A percentile compares a stretch with the other conserved stretches of the same genome.
Conservation (phyloP, 2,797 vertebrate species). For the Tragopan temminckii region DNA sequence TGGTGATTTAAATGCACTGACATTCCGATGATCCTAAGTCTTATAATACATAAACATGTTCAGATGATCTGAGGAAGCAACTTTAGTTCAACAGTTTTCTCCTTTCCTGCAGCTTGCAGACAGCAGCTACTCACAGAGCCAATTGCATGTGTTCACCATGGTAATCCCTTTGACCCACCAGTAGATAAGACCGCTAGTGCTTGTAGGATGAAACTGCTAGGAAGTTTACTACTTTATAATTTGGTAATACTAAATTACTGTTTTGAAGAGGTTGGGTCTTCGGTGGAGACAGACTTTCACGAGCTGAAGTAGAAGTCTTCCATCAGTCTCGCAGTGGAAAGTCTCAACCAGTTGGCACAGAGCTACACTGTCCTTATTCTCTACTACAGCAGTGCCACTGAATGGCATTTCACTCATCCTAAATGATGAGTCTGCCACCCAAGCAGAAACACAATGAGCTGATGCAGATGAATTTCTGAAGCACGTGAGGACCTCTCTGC, state of each 20-base stretch:
- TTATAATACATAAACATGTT: background rate
- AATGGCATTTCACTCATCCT: slow-evolving; percentile 52
- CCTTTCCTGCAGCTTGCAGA: background rate
- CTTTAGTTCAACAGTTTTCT: background rate
- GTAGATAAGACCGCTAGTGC: background rate
- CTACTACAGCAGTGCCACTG: slow-evolving; percentile 18
- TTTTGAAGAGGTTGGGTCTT: background rate
- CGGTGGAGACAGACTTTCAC: background rate
- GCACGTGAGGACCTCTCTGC: slow-evolving; percentile 56
- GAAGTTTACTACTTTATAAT: background rate
- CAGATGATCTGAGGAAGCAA: background rate
- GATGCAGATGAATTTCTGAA: slow-evolving; percentile 65
- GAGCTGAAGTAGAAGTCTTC: background rate
- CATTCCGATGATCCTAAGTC: too few relatives aligned
- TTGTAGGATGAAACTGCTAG: background rate
- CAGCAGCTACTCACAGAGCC: background rate
- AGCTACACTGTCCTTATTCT: background rate
- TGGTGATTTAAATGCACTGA: background rate
- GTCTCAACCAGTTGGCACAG: background rate
- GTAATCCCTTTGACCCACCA: background rate
- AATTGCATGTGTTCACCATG: accelerated
- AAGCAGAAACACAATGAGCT: slow-evolving; percentile 72
- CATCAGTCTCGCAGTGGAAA: background rate
- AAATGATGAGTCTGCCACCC: slow-evolving; percentile 66
- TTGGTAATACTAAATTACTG: background rate